Base-by-base conservation (phyloP, 2,888 invertebrate genomes). In the Netelia melanura region DNA sequence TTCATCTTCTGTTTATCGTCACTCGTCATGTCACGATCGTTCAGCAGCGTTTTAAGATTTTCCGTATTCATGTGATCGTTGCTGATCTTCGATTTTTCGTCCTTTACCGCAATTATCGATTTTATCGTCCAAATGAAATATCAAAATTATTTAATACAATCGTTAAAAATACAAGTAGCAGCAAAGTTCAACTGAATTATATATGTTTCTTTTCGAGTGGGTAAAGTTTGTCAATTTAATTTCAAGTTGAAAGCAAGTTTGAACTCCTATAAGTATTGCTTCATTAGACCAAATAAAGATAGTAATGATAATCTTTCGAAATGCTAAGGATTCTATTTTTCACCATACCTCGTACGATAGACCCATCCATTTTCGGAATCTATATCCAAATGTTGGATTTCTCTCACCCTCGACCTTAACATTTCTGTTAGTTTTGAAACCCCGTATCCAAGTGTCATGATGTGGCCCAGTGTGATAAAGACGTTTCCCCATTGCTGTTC, bases 391-490 rank as follows among this genome's bases (percentile, higher is more conserved):
- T 56, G 96, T 95, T 1, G 97, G 97, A 94, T 97, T 97, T 88
- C 97, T 94, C 88, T 96, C 95, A 71, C 95, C 91, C 89, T 97
- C 97, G 0, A 97, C 96, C 87, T 96, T 95, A 43, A 97, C 94
- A 85, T 95, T 96, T 75, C 97, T 95, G 87, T 97, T 96, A 0
- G 98, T 98, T 94, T 98, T 98, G 93, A 98, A 98, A 54, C 96
- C 96, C 74, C 98, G 95, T 21, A 96, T 94, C 92, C 96, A 96
- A 23, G 96, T 92, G 89, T 94, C 94, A 44, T 88, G 83, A 48
- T 87, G 89, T 44, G 87, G 75, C 25, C 83, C 83, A 67, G 81
- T 82, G 9, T 81, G 78, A 52, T 84, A 87, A 68, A 89, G 78
- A 64, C 86, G 89, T 81, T 88, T 89, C n/a, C 67, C 21, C 14